Evolutionary conservation across 1,140 invertebrate species (phyloP), one percentile per base, ranked within the genome.

Genomic region (Globodera rostochiensis): DNA sequence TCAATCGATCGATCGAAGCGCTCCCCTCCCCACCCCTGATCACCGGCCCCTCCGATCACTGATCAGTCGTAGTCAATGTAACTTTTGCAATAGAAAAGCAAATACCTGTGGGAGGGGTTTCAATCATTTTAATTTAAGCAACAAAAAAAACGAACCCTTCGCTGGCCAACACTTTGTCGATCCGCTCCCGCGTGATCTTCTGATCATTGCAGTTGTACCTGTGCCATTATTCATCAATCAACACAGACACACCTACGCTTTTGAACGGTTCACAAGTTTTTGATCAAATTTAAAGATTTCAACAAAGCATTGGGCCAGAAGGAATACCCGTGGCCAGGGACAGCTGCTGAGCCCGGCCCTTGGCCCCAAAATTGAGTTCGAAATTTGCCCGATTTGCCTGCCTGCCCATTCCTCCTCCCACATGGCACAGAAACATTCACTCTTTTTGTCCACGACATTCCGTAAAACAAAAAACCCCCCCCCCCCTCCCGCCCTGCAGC

Each of bases 151-250:
- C 77, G 6, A 80, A 85, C n/a, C 95, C 97, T 93, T 98, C 96
- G 90, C 96, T 97, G 84, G 94, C 93, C 25, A 98, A 91, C 70
- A 98, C 96, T 86, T 98, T 95, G 81, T 94, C 93, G 45, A 96
- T 91, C 85, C 93, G 93, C 13, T 95, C 96, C 86, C 93, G 92
- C 0, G 94, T 96, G 78, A 99, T 96, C 86, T 95, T 92, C 90
- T 96, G 94, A 91, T 99, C 97, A 91, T 98, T 95, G 91, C 97
- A 98, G 89, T 96, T 95, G 89, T 95, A 98, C 97, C 97, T 79
- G 98, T 88, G 94, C 0, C n/a, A 25, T 25, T 25, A 25, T 25
- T 36, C 19, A 21, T 78, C 93, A 87, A 96, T 94, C 19, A 13
- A 25, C 11, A n/a, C 25, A 81, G 3, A 71, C 15, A 46, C 19